These are phyloP conservation scores for Hypomecis atomaria DNA, from an alignment of 2,888 invertebrate species.

Conservation along the genomic window DNA sequence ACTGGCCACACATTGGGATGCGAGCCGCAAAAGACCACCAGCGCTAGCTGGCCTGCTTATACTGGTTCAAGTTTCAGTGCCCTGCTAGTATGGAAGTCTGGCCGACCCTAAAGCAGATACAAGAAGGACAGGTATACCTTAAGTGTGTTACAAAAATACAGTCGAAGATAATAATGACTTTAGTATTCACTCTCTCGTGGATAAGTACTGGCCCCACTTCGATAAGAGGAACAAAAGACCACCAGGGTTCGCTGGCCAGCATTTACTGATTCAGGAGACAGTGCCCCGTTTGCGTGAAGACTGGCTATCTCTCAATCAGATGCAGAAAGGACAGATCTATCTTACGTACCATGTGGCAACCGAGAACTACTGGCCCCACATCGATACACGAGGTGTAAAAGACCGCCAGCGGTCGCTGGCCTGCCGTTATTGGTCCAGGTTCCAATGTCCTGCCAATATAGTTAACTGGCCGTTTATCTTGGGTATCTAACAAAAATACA, in stretches of 20 bases:
- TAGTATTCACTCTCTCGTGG: too few relatives aligned
- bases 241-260: too few relatives aligned
- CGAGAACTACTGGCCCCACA: slow-evolving; percentile 94
- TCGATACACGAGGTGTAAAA: slow-evolving; percentile 79
- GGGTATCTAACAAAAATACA: slow-evolving; percentile 49
- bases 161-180: too few relatives aligned
- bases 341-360: too few relatives aligned
- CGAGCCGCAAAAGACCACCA: slow-evolving; percentile 85
- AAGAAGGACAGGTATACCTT: slow-evolving; percentile 58
- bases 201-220: too few relatives aligned
- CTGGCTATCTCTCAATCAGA: too few relatives aligned
- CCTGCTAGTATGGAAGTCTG: slow-evolving; percentile 90
- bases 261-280: too few relatives aligned
- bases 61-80: slow-evolving; percentile 92
- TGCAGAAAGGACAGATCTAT: too few relatives aligned
- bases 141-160: slow-evolving; percentile 49
- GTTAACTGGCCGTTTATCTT: slow-evolving; percentile 89
- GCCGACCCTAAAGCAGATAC: slow-evolving; percentile 87
- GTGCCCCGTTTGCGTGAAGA: too few relatives aligned
- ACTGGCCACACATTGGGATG: slow-evolving; percentile 89
- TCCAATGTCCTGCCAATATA: slow-evolving; percentile 88
- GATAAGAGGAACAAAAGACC: too few relatives aligned
- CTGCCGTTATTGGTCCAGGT: slow-evolving; percentile 92
- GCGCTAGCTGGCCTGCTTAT: slow-evolving; percentile 87
- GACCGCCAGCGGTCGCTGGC: slow-evolving; percentile 86